Evolutionary conservation across 2,888 invertebrate species (phyloP).

Genomic region (Metalampra italica): DNA sequence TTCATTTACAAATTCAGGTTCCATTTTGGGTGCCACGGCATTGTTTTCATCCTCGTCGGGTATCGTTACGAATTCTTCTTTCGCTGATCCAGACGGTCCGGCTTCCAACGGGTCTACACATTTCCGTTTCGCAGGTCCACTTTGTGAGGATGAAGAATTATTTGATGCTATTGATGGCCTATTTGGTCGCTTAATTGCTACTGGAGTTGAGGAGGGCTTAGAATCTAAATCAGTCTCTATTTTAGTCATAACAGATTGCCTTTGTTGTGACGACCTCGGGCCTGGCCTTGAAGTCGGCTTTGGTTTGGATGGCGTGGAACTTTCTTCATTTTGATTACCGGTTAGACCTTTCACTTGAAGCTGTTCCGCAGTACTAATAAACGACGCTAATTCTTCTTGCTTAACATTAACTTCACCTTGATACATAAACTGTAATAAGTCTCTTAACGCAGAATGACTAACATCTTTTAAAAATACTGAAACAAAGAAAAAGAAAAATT

Average conservation of each 20-base stretch:
- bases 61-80: constrained; percentile 75
- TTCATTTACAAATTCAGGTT: constrained; percentile 82
- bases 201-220: constrained; percentile 81
- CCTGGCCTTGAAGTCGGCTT: constrained; percentile 79
- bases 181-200: constrained; percentile 81
- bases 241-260: constrained; percentile 81
- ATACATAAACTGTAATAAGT: constrained; percentile 85
- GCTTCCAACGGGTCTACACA: constrained; percentile 80
- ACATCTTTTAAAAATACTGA: constrained; percentile 84
- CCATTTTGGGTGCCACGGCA: constrained; percentile 82
- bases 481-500: constrained; percentile 41
- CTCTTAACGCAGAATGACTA: constrained; percentile 83
- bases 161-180: constrained; percentile 81
- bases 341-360: constrained; percentile 85
- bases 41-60: constrained; percentile 75
- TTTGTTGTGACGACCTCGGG: constrained; percentile 82
- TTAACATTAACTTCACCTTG: constrained; percentile 85
- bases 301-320: constrained; percentile 78
- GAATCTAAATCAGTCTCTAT: constrained; percentile 80
- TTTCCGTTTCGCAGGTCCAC: constrained; percentile 77
- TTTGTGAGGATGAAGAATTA: constrained; percentile 79
- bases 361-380: constrained; percentile 85
- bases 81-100: constrained; percentile 77
- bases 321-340: constrained; percentile 80
- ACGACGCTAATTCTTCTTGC: constrained; percentile 84